Percentiles rank a stretch among this genome's conserved stretches.
Evolutionary conservation across 2,797 vertebrate species (phyloP).

Genomic region (Molossus molossus): DNA sequence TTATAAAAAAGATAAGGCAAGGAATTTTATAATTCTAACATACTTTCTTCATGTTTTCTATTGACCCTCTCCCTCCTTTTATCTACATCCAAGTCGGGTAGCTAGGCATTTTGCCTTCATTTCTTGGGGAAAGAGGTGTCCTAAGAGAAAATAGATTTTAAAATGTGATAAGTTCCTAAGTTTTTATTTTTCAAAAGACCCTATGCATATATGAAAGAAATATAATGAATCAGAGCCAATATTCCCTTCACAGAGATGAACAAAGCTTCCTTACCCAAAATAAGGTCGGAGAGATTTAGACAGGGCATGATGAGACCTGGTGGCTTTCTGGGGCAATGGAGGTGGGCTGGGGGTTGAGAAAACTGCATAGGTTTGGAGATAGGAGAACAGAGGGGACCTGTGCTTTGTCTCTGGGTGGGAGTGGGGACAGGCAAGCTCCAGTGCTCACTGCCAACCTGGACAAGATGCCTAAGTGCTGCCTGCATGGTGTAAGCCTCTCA

Average conservation of each 20-base stretch:
- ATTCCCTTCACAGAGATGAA: neutral
- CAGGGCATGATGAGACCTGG: neutral
- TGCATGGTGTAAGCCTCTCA: fast-evolving
- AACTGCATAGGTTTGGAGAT: neutral
- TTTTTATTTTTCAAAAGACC: neutral
- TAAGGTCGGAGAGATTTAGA: neutral
- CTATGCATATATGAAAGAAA: neutral
- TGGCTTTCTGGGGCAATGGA: neutral
- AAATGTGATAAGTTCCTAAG: neutral
- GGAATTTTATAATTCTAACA: neutral
- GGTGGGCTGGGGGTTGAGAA: neutral
- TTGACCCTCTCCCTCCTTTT: neutral
- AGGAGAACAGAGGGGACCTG: neutral
- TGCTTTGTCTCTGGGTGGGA: neutral
- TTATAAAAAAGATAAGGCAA: neutral
- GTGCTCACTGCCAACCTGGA: fast-evolving
- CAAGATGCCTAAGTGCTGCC: neutral
- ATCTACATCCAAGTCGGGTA: neutral
- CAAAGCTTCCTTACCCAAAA: neutral
- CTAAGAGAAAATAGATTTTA: neutral
- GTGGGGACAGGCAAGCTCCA: neutral
- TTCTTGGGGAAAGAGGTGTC: neutral
- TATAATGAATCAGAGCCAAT: neutral
- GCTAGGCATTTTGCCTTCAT: neutral
- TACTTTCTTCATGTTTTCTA: neutral